phyloP scores from a whole-genome alignment of 2,113 vertebrate genomes.

The Chaetodon trifascialis region DNA sequence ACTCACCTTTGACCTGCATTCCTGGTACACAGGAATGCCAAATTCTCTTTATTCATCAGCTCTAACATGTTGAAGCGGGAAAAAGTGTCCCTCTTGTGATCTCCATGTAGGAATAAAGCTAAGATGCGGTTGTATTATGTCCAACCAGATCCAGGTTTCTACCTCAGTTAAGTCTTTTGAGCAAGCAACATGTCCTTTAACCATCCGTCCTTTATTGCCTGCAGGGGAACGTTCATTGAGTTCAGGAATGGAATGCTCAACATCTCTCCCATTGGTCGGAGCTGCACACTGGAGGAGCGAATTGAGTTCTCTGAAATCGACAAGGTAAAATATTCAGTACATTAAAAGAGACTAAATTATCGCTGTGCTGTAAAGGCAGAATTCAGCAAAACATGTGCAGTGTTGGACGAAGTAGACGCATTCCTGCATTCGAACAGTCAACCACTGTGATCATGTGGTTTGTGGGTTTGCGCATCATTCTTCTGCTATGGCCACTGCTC shows the following conservation, averaged over 20 bases:
- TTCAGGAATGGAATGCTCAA: constrained; percentile 98
- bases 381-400: neutral
- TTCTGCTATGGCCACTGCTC: neutral
- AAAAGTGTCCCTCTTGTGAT: neutral
- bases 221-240: constrained; percentile 97
- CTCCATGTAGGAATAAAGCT: neutral
- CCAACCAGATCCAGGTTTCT: neutral
- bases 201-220: fast-evolving
- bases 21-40: neutral
- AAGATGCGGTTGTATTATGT: neutral
- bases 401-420: neutral
- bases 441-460: no score
- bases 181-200: neutral
- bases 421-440: neutral
- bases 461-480: neutral
- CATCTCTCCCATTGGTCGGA: constrained; percentile 96
- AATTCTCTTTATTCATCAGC: neutral
- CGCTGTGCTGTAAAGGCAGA: neutral
- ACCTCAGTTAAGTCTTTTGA: neutral
- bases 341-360: neutral
- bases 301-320: constrained; percentile 96
- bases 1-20: neutral
- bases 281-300: constrained; percentile 93
- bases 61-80: neutral
- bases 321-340: constrained; percentile 85